Base-by-base conservation (phyloP, 2,888 invertebrate genomes). In the Drosophila stalkeri region DNA sequence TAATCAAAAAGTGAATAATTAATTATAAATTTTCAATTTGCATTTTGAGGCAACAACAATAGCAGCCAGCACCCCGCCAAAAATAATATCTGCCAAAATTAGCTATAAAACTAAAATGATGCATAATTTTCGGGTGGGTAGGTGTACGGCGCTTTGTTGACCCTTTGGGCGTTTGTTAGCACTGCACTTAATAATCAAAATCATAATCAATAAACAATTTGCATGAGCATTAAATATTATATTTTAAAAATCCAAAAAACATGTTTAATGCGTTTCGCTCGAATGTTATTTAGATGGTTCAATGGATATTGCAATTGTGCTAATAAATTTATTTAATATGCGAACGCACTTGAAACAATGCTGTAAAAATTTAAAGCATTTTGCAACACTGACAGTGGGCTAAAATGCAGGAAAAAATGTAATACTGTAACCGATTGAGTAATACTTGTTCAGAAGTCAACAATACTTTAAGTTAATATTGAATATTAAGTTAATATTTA, bases 121-220 rank as follows among this genome's bases (percentile, higher is more conserved):
- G 11, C 35, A 47, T 1, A 8, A 33, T 54, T 55, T 62, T 14
- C n/a, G 8, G 23, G 6, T 0, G 23, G 6, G 18, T 18, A 11
- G 2, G 8, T 8, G 27, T 16, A 7, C 4, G 27, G 23, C n/a
- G 20, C 20, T 16, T 11, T 33, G 31, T 55, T 20, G 12, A 37
- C 9, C 62, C 62, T 43, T 74, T 3, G 12, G 46, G 54, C 65
- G 44, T 33, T 59, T 41, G 59, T 11, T 37, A 35, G 46, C 37
- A 20, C 37, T 59, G 52, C 54, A 59, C n/a, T 18, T 31, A 56
- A 71, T 69, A 76, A 80, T 71, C 67, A 63, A 39, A 84, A 72
- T 81, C 68, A 76, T 74, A 82, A 76, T 89, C 70, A 82, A 87
- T 85, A 79, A 82, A 69, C 54, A 56, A 84, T 87, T 74, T 75